Evolutionary conservation across 2,797 vertebrate genomes (phyloP).

Genomic region (Mormyrops boulengeri): DNA sequence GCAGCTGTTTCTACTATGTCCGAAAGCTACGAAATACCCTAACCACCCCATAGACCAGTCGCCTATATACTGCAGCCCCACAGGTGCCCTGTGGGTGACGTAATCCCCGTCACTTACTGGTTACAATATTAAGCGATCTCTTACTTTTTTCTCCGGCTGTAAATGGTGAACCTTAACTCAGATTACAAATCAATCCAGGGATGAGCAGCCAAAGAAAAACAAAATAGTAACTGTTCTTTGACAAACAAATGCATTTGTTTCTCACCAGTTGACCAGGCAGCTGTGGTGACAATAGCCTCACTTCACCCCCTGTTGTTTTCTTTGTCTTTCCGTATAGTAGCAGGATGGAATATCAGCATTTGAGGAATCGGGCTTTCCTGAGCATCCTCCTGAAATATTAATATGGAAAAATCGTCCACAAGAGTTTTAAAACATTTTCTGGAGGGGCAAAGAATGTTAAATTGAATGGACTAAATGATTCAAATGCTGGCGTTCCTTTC

Average conservation of each 20-base stretch:
- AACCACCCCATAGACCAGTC: too few relatives aligned
- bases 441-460: background rate
- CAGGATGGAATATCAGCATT: background rate
- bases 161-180: background rate
- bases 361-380: background rate
- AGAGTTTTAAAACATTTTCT: background rate
- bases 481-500: background rate
- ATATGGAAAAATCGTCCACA: background rate
- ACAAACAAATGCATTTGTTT: background rate
- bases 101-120: too few relatives aligned
- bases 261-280: background rate
- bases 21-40: too few relatives aligned
- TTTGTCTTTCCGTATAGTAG: too few relatives aligned
- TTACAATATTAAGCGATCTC: too few relatives aligned
- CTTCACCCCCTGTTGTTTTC: background rate
- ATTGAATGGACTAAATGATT: background rate
- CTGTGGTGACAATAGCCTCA: background rate
- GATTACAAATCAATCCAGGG: too few relatives aligned
- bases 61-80: too few relatives aligned
- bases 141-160: background rate
- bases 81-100: too few relatives aligned
- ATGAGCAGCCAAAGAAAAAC: background rate
- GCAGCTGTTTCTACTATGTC: too few relatives aligned
- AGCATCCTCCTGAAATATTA: background rate
- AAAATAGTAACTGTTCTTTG: background rate